Evolutionary conservation across 2,113 vertebrate species (phyloP), one percentile per base, ranked within the genome.

Genomic region (Benitochromis conjunctus): DNA sequence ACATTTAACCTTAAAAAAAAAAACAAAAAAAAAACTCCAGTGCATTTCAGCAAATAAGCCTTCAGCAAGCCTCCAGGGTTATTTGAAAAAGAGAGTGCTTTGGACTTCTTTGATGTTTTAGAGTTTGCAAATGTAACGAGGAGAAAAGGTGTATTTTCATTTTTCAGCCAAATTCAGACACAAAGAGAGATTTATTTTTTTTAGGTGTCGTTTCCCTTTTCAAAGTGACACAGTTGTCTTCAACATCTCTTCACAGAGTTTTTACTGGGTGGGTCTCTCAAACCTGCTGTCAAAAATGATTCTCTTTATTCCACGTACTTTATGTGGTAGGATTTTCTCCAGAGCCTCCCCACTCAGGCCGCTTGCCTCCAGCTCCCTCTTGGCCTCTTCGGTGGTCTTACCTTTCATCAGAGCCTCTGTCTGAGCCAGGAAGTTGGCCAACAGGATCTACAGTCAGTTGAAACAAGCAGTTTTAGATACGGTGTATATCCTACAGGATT

Each of bases 371-470:
- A 99, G 95, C 90, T 99, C 99, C 86, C 97, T 97, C 58, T 89
- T 97, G 34, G 98, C 99, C 92, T 99, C 98, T 3, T 98, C 98
- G 1, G 95, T 88, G 0, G 97, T 98, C 90, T 99, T 99, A 4
- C 99, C 99, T 83, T 95, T 99, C 99, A 99, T 99, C 92, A 99
- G 81, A 21, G 99, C 99, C 91, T 99, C 99, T 0, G 98, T 99
- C 95, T 99, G 98, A 55, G 99, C 99, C 86, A 99, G 95, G 91
- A 99, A 99, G 94, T 99, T 99, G 38, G 98, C 97, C 92, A 98
- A 66, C 82, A 99, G 96, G 91, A 99, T 99, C 99, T 99, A 46
- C 21, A 84, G n/a, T 13, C 48, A 69, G 60, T 82, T 43, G 3
- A 79, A 16, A 83, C 34, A 82, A 12, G 11, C 31, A 69, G 1